Conservation (phyloP, 2,797 vertebrate genomes). For the Microctenopoma stevenorrisi region DNA sequence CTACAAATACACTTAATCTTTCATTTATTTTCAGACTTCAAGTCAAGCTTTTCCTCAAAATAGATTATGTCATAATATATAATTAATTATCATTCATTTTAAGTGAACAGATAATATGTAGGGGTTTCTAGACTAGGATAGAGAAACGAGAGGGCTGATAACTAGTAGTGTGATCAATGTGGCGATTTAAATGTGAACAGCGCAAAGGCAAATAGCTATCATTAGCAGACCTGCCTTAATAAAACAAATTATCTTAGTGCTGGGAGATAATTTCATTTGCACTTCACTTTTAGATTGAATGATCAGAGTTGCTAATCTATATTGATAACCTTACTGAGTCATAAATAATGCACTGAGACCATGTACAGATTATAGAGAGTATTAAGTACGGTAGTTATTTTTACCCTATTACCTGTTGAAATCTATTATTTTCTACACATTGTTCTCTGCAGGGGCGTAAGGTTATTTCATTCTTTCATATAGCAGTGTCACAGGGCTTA, state of each 20-base stretch:
- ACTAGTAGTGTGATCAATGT: constrained; percentile 59
- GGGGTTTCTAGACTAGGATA: constrained; percentile 15
- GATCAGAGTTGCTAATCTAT: constrained; percentile 60
- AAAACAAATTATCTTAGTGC: constrained; percentile 62
- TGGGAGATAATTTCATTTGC: constrained; percentile 69
- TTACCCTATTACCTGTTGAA: neutral
- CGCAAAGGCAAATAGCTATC: constrained; percentile 69
- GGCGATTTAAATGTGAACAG: constrained; percentile 51
- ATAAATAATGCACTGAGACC: constrained; percentile 39
- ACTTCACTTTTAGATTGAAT: constrained; percentile 52
- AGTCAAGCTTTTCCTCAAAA: neutral
- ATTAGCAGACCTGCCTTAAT: constrained; percentile 70
- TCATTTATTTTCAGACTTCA: neutral
- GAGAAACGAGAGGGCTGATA: constrained; percentile 40
- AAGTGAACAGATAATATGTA: constrained; percentile 29
- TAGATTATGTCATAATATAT: neutral
- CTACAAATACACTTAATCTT: neutral
- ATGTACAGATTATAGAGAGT: neutral
- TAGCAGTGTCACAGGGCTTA: constrained; percentile 7
- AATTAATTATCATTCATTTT: neutral
- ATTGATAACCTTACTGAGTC: constrained; percentile 47
- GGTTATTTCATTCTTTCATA: constrained; percentile 10
- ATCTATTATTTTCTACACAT: constrained; percentile 7
- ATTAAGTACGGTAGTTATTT: neutral
- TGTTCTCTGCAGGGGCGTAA: neutral